These are phyloP conservation scores for Marmota flaviventris DNA, from an alignment of 2,113 vertebrate species.

Conservation along the genomic window DNA sequence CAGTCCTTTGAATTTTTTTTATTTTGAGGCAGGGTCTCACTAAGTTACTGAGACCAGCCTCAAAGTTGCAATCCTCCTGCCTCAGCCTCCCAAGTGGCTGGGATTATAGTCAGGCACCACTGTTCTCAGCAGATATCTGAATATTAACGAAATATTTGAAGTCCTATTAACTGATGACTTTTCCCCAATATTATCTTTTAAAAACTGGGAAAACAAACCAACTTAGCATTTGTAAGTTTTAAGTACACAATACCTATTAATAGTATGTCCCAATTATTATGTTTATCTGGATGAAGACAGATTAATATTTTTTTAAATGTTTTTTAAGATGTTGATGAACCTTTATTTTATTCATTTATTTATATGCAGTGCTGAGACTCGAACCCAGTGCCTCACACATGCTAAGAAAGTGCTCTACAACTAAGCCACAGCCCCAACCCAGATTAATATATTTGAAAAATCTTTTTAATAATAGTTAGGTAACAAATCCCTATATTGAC, in stretches of 20 bases:
- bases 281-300: conserved; percentile 46
- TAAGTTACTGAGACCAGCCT: too few species aligned
- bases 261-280: conserved; percentile 31
- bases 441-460: conserved; percentile 40
- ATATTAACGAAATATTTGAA: conserved; percentile 48
- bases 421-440: too few species aligned
- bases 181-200: neutral
- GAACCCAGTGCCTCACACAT: too few species aligned
- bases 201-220: conserved; percentile 48
- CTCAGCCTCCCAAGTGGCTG: too few species aligned
- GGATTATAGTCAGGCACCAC: too few species aligned
- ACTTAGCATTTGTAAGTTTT: conserved; percentile 22
- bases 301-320: neutral
- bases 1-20: too few species aligned
- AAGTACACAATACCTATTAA: conserved; percentile 4
- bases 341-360: too few species aligned
- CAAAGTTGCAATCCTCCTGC: too few species aligned
- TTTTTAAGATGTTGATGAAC: too few species aligned
- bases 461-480: conserved; percentile 26
- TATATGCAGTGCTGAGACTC: too few species aligned
- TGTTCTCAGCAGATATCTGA: neutral
- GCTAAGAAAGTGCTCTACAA: too few species aligned
- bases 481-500: conserved; percentile 35
- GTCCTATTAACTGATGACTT: conserved; percentile 27
- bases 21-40: too few species aligned